Evolutionary conservation across 2,113 vertebrate genomes (phyloP).

Genomic region (Gnathonemus echidnorhynchus): DNA sequence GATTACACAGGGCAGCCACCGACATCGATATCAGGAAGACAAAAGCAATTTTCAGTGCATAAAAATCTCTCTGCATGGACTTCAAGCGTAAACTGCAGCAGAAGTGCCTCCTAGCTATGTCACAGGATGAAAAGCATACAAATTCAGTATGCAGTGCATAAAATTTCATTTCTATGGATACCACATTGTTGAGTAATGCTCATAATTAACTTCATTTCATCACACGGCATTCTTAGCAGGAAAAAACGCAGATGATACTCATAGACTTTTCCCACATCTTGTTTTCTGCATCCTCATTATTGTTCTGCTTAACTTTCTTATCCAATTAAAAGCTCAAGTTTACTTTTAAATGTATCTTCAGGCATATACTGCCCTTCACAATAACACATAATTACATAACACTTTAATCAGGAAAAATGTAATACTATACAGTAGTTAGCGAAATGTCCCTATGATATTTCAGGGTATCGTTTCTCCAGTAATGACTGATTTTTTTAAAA

Average conservation of each 20-base stretch:
- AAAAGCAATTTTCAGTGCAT: not conserved
- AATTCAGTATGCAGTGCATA: not conserved
- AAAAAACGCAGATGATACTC: not conserved
- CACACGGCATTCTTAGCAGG: not conserved
- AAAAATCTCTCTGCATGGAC: not conserved
- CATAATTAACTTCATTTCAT: not conserved
- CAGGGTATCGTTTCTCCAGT: not conserved
- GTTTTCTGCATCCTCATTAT: not conserved
- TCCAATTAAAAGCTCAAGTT: not conserved
- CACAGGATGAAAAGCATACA: not conserved
- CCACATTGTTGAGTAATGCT: not conserved
- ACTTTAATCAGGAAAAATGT: not conserved
- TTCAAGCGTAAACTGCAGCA: not conserved
- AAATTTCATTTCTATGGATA: not conserved
- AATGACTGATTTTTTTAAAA: not conserved
- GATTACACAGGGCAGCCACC: not conserved
- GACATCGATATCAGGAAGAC: not conserved
- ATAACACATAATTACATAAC: not conserved
- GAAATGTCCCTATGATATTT: not conserved
- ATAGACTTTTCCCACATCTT: not conserved
- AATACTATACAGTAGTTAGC: not conserved
- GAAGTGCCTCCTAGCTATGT: not conserved
- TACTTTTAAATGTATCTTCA: not conserved
- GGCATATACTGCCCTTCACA: not conserved
- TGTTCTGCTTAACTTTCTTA: not conserved